A percentile compares a stretch with the other conserved stretches of the same genome.
Evolutionary conservation across 2,797 vertebrate species (phyloP).

Genomic region (Catostomus latipinnis): DNA sequence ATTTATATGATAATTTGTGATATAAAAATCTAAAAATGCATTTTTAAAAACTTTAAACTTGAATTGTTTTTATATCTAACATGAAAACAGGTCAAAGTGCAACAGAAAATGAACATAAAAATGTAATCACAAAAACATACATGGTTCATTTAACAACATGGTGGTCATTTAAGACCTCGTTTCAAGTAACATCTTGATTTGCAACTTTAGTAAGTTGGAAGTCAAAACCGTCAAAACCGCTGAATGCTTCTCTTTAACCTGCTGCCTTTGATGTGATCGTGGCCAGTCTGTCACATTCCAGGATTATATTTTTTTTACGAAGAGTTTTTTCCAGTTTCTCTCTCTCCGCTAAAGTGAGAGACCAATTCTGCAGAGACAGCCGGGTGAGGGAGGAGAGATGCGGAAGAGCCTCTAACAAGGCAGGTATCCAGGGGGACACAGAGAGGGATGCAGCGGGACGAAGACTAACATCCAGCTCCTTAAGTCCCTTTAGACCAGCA

Average conservation of each 20-base stretch:
- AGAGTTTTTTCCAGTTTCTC: slow-evolving; percentile 72
- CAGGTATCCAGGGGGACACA: slow-evolving; percentile 79
- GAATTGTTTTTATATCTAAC: background rate
- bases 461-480: slow-evolving; percentile 85
- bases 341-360: slow-evolving; percentile 65
- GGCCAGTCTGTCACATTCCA: slow-evolving; percentile 73
- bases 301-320: slow-evolving; percentile 71
- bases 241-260: background rate
- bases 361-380: slow-evolving; percentile 82
- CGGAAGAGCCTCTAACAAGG: slow-evolving; percentile 76
- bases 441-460: slow-evolving; percentile 68
- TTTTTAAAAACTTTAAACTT: background rate
- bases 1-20: background rate
- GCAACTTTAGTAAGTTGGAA: slow-evolving; percentile 14
- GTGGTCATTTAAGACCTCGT: background rate
- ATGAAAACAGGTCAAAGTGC: background rate
- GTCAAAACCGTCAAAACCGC: background rate
- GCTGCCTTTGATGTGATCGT: background rate
- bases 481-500: slow-evolving; percentile 72
- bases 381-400: slow-evolving; percentile 75
- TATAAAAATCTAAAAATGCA: background rate
- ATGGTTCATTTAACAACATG: background rate
- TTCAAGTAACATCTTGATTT: slow-evolving; percentile 23
- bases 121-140: background rate
- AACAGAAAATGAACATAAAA: background rate